Evolutionary conservation across 1,140 invertebrate species (phyloP).

Genomic region (Neuroterus valhalla): DNA sequence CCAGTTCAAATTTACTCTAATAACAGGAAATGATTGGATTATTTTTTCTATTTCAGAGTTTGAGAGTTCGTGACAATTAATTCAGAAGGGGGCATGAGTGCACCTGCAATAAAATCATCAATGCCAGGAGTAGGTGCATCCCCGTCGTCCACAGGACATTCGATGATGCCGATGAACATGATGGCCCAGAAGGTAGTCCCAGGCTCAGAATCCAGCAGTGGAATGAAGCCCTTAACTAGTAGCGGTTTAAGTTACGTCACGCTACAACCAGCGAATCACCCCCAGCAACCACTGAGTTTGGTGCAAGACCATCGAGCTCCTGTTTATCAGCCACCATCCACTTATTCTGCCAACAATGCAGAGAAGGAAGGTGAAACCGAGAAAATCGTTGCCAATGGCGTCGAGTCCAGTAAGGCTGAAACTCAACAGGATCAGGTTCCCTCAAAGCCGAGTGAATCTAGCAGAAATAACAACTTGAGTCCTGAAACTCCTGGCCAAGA

Average conservation of each 20-base stretch:
- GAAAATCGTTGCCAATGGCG: conserved; percentile 63
- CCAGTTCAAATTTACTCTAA: not conserved
- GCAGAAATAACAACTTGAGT: conserved; percentile 64
- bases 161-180: conserved; percentile 72
- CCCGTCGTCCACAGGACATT: conserved; percentile 62
- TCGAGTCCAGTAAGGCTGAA: conserved; percentile 58
- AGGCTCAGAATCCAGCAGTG: conserved; percentile 59
- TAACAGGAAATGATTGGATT: not conserved
- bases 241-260: conserved; percentile 68
- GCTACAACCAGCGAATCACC: conserved; percentile 62
- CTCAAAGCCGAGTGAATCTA: conserved; percentile 55
- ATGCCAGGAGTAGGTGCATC: conserved; percentile 67
- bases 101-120: conserved; percentile 66
- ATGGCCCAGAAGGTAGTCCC: conserved; percentile 70
- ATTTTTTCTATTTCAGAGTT: conserved; percentile 33
- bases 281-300: conserved; percentile 67
- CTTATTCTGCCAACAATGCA: conserved; percentile 53
- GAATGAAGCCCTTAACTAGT: conserved; percentile 66
- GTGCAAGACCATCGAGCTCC: conserved; percentile 71
- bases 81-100: conserved; percentile 58
- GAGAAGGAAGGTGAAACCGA: conserved; percentile 63
- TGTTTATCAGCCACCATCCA: conserved; percentile 59
- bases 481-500: conserved; percentile 60
- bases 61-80: conserved; percentile 12
- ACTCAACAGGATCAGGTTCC: conserved; percentile 50